Evolutionary conservation across 2,113 vertebrate species (phyloP).

Genomic region (Prietella phreatophila): DNA sequence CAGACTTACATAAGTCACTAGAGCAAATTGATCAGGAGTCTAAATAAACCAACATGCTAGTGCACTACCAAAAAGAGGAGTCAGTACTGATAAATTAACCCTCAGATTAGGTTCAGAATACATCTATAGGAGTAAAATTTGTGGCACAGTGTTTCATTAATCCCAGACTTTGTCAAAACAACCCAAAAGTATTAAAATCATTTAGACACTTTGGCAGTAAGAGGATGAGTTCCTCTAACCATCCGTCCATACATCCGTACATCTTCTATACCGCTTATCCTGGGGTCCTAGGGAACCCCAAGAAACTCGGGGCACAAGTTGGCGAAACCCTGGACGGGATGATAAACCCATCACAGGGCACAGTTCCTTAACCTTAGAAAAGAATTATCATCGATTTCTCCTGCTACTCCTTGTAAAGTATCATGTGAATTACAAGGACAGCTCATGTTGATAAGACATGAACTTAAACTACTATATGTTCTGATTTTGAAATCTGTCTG

Average conservation of each 20-base stretch:
- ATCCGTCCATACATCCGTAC: too few relatives aligned
- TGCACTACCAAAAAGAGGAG: neutral
- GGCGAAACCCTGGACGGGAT: too few relatives aligned
- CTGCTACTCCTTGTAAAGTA: neutral
- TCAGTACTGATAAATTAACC: neutral
- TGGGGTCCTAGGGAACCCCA: too few relatives aligned
- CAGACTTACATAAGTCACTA: neutral
- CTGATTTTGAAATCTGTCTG: neutral
- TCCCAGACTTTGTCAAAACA: neutral
- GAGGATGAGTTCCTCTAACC: neutral
- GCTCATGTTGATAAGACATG: constrained; percentile 23
- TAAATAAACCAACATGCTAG: neutral
- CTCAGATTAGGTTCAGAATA: neutral
- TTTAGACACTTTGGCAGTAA: neutral
- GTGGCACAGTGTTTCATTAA: neutral
- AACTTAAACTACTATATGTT: neutral
- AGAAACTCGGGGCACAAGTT: too few relatives aligned
- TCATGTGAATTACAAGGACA: constrained; percentile 13
- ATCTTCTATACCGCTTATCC: too few relatives aligned
- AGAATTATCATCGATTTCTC: constrained; percentile 14
- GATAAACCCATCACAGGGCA: too few relatives aligned
- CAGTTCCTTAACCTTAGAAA: neutral
- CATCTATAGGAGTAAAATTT: neutral
- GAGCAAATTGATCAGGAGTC: neutral
- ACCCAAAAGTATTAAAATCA: neutral